Evolutionary conservation across 2,888 invertebrate species (phyloP).

Genomic region (Catonia carolina): DNA sequence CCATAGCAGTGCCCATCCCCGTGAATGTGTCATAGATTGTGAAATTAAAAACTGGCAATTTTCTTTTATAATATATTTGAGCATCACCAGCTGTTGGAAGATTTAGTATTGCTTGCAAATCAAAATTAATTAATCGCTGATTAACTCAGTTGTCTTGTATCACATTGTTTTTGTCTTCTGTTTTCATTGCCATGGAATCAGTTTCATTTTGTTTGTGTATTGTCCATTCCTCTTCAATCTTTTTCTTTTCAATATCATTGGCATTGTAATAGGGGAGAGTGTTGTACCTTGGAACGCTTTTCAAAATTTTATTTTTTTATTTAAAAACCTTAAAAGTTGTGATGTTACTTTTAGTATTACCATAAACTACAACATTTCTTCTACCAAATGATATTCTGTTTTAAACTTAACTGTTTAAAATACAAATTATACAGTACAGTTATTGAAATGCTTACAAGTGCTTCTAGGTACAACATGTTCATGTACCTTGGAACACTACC

Average conservation of each 20-base stretch:
- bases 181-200: slow-evolving; percentile 24
- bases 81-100: slow-evolving; percentile 13
- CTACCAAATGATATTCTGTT: no score
- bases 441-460: no score
- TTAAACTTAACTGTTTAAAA: no score
- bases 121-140: slow-evolving; percentile 22
- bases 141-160: background rate
- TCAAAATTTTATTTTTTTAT: no score
- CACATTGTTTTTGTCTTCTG: slow-evolving; percentile 12
- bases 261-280: no score
- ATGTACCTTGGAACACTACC: no score
- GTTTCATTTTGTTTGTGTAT: slow-evolving; percentile 16
- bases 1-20: slow-evolving; percentile 12
- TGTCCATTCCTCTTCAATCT: slow-evolving; percentile 19
- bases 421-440: no score
- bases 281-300: no score
- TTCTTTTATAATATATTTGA: slow-evolving; percentile 17
- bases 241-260: slow-evolving; percentile 21
- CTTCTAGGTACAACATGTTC: no score
- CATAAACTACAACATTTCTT: no score
- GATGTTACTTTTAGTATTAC: no score
- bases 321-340: no score
- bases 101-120: slow-evolving; percentile 25
- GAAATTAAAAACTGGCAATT: slow-evolving; percentile 17
- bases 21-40: slow-evolving; percentile 16